Evolutionary conservation across 1,140 invertebrate genomes (phyloP), one percentile per base, ranked within the genome.

Genomic region (Mamestra configurata): DNA sequence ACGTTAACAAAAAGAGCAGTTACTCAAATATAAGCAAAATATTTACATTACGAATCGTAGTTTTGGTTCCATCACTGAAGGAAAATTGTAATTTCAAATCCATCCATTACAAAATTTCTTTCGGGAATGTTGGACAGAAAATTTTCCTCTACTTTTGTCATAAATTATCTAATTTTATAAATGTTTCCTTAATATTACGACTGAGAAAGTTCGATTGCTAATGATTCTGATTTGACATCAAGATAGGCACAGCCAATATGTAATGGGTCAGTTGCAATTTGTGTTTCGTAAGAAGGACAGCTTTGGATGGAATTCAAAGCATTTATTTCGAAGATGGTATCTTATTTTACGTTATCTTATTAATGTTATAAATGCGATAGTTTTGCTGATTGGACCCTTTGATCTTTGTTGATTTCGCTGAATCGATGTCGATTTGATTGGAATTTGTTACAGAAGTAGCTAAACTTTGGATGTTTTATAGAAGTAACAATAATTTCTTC

Each of bases 221-320:
- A 15, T 15, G 43, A 46, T 4, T 15, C 13, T 4, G 43, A 15
- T 46, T 15, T 8, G 7, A 24, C 8, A 55, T 55, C 22, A 24
- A 55, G 53, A 55, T 24, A 55, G 10, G 53, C 22, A 55, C 24
- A 55, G 11, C 53, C 43, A 46, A 57, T 57, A 15, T 15, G 35
- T 64, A 64, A 64, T 64, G 35, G 31, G n/a, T 64, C 59, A 37
- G n/a, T 18, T n/a, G 59, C 59, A 27, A 37, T 61, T 61, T n/a
- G 31, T n/a, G n/a, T 64, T 37, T 64, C 59, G 31, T 20, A 64
- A 64, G 27, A 31, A 37, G 59, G 59, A 31, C 59, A n/a, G 18
- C 15, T 40, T 5, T 31, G 10, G 59, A 40, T 20, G 35, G 35
- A 37, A 64, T 64, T 20, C 59, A 4, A 64, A 35, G 35, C 35